Base-by-base conservation (phyloP, 2,888 invertebrate genomes). In the Phyto melanocephala region DNA sequence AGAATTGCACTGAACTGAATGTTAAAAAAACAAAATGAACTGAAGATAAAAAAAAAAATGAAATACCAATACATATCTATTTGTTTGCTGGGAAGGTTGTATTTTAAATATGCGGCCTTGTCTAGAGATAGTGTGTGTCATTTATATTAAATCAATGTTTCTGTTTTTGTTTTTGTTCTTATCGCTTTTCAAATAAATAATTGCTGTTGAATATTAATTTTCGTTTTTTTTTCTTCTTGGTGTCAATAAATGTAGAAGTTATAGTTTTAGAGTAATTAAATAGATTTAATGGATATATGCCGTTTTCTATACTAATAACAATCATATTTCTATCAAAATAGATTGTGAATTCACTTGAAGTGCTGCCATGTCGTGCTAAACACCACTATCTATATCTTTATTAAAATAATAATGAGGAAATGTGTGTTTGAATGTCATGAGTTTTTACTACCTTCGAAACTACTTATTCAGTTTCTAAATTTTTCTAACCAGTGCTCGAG, bases 141-240 rank as follows among this genome's bases (percentile, higher is more conserved):
- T 28, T 33, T 63, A 28, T 28, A 17, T 20, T 15, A 17, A 63
- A 33, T 42, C 24, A 62, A 24, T 42, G 42, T 7, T 62, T 62
- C 3, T 47, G 4, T 10, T 20, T 10, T 11, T 22, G n/a, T 54
- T 63, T 28, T 40, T 15, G 0, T 45, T 63, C 6, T 45, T 63
- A 63, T 45, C 63, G 63, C 45, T 28, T 33, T 56, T 56, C 33
- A 56, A 56, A 35, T 15, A 56, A 56, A 35, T 56, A 56, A 56
- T 56, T 56, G 35, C 56, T 56, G 56, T 56, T 33, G 33, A 56
- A 56, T 56, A 56, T 56, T 56, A 56, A 56, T 56, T 33, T 54
- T n/a, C n/a, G n/a, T n/a, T n/a, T n/a, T n/a, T n/a, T 28, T 28
- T 28, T 28, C 6, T 3, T 5, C 6, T 28, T 28, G 28, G 28